These are phyloP conservation scores for Schizopygopsis malacanthus DNA, from an alignment of 2,797 vertebrate genomes.

Conservation along the genomic window DNA sequence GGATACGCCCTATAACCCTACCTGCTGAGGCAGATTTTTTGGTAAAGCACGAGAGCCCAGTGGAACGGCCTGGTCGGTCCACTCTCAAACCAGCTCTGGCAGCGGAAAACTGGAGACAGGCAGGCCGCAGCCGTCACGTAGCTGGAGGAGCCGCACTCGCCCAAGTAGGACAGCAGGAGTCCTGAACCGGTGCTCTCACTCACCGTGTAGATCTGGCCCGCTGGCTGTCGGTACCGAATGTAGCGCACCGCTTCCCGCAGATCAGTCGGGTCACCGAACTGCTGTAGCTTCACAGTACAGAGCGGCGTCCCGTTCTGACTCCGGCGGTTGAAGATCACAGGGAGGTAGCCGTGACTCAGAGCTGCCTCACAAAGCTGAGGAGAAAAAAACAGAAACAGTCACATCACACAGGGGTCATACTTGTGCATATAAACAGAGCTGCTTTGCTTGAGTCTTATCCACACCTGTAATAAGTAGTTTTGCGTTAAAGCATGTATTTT, in stretches of 20 bases:
- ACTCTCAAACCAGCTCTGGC: slow-evolving; percentile 85
- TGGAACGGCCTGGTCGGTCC: slow-evolving; percentile 79
- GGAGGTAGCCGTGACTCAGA: slow-evolving; percentile 82
- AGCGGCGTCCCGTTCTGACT: slow-evolving; percentile 83
- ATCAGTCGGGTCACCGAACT: slow-evolving; percentile 84
- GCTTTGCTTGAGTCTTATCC: slow-evolving; percentile 25
- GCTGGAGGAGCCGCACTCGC: slow-evolving; percentile 87
- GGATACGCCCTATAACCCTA: slow-evolving; percentile 55
- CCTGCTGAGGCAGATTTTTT: slow-evolving; percentile 85
- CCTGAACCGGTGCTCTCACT: slow-evolving; percentile 85
- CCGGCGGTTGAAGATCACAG: slow-evolving; percentile 84
- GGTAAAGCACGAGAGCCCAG: slow-evolving; percentile 79
- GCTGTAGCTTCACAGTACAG: slow-evolving; percentile 82
- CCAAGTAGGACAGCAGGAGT: slow-evolving; percentile 85
- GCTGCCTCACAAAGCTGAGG: slow-evolving; percentile 81
- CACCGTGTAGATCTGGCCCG: slow-evolving; percentile 79
- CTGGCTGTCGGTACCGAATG: slow-evolving; percentile 81
- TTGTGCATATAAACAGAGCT: slow-evolving; percentile 42
- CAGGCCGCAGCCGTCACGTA: slow-evolving; percentile 84
- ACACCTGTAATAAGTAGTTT: slow-evolving; percentile 31
- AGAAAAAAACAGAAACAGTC: slow-evolving; percentile 5
- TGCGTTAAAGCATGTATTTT: not conserved
- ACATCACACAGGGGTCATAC: slow-evolving; percentile 25
- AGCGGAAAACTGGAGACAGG: slow-evolving; percentile 84
- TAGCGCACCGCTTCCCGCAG: slow-evolving; percentile 84